phyloP scores from a whole-genome alignment of 1,140 invertebrate genomes.

The Orchestia grillus region DNA sequence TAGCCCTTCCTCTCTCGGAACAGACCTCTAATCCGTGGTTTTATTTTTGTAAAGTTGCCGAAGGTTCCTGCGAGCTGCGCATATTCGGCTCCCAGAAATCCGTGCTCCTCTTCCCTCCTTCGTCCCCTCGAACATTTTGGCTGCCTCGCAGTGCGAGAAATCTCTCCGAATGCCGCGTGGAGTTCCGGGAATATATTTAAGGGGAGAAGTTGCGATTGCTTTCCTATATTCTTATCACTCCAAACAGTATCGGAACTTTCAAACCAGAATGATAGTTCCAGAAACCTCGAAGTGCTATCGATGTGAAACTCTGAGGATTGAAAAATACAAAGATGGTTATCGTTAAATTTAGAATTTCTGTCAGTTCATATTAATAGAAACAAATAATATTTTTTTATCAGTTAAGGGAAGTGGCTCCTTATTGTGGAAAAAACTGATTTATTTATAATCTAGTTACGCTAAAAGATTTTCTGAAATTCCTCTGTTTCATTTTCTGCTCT shows the following conservation, averaged over 20 bases:
- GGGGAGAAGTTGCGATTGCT: conserved; percentile 5
- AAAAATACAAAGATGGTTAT: not conserved
- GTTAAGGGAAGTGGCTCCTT: too few species aligned
- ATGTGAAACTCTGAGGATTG: not conserved
- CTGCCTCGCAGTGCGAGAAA: not conserved
- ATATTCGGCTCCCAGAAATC: not conserved
- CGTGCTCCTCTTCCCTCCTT: not conserved
- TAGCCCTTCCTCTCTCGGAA: too few species aligned
- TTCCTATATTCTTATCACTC: not conserved
- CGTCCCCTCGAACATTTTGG: not conserved
- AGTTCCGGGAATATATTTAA: not conserved
- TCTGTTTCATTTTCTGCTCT: too few species aligned
- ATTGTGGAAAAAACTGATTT: too few species aligned
- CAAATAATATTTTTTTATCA: too few species aligned
- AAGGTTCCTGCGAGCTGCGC: not conserved
- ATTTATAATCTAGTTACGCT: too few species aligned
- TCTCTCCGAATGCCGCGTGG: not conserved
- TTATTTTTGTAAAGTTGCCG: not conserved
- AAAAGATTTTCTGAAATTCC: too few species aligned
- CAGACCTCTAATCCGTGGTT: too few species aligned
- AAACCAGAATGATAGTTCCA: not conserved
- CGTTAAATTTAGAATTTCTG: too few species aligned
- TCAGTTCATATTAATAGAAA: too few species aligned
- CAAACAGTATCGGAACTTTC: not conserved
- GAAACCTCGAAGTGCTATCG: not conserved